Evolutionary conservation across 2,888 invertebrate genomes (phyloP).

Genomic region (Tryphoninae sp.): DNA sequence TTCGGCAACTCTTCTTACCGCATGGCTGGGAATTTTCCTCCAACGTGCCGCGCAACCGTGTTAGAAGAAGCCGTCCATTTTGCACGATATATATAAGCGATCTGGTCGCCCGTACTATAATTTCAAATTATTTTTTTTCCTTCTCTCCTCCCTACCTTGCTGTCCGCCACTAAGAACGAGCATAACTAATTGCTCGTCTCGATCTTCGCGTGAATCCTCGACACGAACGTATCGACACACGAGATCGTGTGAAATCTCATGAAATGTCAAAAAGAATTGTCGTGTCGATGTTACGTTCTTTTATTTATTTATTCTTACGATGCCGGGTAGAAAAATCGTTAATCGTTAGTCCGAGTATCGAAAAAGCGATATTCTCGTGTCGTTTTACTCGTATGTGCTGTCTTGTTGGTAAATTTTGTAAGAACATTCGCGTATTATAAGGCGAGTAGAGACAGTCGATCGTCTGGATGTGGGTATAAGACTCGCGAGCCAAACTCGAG

Average conservation of each 20-base stretch:
- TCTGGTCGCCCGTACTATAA: constrained; percentile 40
- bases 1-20: neutral
- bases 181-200: constrained; percentile 55
- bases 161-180: neutral
- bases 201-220: constrained; percentile 51
- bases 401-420: neutral
- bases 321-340: neutral
- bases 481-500: constrained; percentile 52
- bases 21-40: constrained; percentile 38
- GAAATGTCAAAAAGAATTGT: constrained; percentile 57
- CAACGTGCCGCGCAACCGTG: neutral
- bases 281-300: neutral
- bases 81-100: constrained; percentile 46
- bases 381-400: neutral
- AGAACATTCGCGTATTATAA: neutral
- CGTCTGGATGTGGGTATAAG: neutral
- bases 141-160: constrained; percentile 13
- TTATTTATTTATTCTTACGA: neutral
- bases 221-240: constrained; percentile 29
- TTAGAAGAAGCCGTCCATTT: constrained; percentile 34
- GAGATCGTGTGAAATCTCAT: constrained; percentile 56
- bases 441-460: neutral
- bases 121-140: constrained; percentile 45
- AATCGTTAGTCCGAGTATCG: neutral
- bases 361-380: neutral